These are phyloP conservation scores for Drosophila parthenogenetica DNA, from an alignment of 2,888 invertebrate genomes.

Conservation along the genomic window DNA sequence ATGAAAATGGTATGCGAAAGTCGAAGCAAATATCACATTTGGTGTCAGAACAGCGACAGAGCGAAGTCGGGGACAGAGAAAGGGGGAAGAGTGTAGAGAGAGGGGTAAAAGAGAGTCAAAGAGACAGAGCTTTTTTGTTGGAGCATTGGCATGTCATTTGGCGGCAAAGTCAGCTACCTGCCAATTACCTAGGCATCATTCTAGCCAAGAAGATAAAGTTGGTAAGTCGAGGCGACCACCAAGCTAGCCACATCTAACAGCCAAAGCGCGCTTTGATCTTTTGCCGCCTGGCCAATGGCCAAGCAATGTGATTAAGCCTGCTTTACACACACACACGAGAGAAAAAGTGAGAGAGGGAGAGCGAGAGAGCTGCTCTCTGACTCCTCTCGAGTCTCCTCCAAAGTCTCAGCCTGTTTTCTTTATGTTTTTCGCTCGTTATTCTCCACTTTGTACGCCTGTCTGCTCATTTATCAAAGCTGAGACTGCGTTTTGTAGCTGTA, in stretches of 20 bases:
- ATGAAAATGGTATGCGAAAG: conserved; percentile 37
- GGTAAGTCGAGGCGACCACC: conserved; percentile 54
- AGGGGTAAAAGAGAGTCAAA: background rate
- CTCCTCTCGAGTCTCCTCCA: conserved; percentile 27
- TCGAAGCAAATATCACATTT: conserved; percentile 60
- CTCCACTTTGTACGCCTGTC: conserved; percentile 78
- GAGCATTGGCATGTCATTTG: conserved; percentile 76
- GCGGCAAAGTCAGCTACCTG: conserved; percentile 68
- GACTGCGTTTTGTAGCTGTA: conserved; percentile 33
- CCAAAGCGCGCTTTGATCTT: conserved; percentile 73
- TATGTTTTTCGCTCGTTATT: conserved; percentile 76
- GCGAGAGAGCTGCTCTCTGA: conserved; percentile 6
- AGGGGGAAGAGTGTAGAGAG: background rate
- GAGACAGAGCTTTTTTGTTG: conserved; percentile 4
- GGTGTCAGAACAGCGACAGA: conserved; percentile 28
- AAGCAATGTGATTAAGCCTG: conserved; percentile 82
- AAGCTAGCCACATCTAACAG: conserved; percentile 78
- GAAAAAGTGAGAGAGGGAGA: conserved; percentile 31
- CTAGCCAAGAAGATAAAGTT: conserved; percentile 55
- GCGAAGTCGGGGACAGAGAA: too few relatives aligned
- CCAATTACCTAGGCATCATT: conserved; percentile 75
- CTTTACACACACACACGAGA: conserved; percentile 56
- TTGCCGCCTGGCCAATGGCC: conserved; percentile 81
- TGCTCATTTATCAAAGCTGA: conserved; percentile 83
- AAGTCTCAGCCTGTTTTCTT: conserved; percentile 49